Evolutionary conservation across 2,797 vertebrate genomes (phyloP).

Genomic region (Bovichtus diacanthus): DNA sequence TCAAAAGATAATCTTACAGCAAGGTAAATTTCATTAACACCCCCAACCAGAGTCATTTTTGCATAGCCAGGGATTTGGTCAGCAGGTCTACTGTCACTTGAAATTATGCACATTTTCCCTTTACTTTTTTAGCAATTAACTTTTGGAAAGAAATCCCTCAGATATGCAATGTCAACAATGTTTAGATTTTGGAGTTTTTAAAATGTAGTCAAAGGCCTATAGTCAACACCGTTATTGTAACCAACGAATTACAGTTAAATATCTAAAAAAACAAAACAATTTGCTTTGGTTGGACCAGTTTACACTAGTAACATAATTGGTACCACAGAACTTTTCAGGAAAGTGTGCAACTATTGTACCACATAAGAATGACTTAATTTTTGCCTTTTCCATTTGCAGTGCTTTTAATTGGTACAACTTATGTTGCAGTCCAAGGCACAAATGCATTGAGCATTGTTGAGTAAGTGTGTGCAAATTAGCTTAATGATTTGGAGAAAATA

Average conservation of each 20-base stretch:
- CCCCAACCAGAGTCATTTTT: constrained; percentile 33
- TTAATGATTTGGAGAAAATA: not conserved
- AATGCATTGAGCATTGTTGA: not conserved
- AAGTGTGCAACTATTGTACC: not conserved
- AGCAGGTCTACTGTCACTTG: constrained; percentile 37
- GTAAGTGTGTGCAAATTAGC: not conserved
- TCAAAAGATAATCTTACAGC: constrained; percentile 28
- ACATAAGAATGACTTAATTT: not conserved
- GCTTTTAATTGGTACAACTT: not conserved
- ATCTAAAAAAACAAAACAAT: not conserved
- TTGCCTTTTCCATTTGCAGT: not conserved
- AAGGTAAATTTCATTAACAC: constrained; percentile 44
- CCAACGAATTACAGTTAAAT: not conserved
- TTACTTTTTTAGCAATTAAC: constrained; percentile 28
- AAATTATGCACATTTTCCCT: constrained; percentile 39
- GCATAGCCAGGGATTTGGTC: constrained; percentile 33
- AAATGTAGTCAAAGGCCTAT: not conserved
- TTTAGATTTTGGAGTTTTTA: not conserved
- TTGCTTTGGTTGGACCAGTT: not conserved
- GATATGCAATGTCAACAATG: not conserved
- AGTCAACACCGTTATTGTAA: not conserved
- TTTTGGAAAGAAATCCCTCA: not conserved
- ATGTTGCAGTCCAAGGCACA: not conserved
- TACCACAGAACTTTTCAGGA: not conserved
- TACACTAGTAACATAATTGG: not conserved